Evolutionary conservation across 1,140 invertebrate genomes (phyloP).

Genomic region (Saxidomus purpurata): DNA sequence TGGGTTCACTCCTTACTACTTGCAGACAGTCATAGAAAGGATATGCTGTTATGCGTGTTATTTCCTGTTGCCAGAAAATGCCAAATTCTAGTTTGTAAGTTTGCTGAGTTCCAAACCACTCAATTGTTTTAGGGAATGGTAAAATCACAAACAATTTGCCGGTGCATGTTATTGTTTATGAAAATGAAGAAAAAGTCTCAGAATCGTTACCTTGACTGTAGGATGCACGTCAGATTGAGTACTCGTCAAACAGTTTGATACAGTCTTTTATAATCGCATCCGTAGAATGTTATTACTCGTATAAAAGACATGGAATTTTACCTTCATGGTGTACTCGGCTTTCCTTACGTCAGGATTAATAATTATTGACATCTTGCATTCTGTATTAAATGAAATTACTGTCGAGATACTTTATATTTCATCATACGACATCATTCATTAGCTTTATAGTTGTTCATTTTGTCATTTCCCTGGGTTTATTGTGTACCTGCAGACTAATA

Average conservation of each 20-base stretch:
- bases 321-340: background rate
- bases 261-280: background rate
- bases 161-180: too few species aligned
- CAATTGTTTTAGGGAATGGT: too few species aligned
- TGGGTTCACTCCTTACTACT: too few species aligned
- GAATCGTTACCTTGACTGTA: background rate
- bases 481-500: background rate
- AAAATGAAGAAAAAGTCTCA: too few species aligned
- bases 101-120: too few species aligned
- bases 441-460: background rate
- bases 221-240: background rate
- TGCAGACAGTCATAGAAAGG: too few species aligned
- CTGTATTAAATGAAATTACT: conserved; percentile 31
- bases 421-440: conserved; percentile 21
- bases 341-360: conserved; percentile 4
- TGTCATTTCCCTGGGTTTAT: background rate
- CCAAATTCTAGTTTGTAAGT: too few species aligned
- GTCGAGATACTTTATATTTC: conserved; percentile 17
- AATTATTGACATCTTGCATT: conserved; percentile 39
- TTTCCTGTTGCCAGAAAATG: too few species aligned
- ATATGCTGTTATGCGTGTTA: too few species aligned
- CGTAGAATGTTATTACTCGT: background rate
- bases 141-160: too few species aligned
- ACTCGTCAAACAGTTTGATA: background rate
- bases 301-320: background rate